Evolutionary conservation across 2,888 invertebrate genomes (phyloP), one percentile per base, ranked within the genome.

Genomic region (Stenichneumon culpator): DNA sequence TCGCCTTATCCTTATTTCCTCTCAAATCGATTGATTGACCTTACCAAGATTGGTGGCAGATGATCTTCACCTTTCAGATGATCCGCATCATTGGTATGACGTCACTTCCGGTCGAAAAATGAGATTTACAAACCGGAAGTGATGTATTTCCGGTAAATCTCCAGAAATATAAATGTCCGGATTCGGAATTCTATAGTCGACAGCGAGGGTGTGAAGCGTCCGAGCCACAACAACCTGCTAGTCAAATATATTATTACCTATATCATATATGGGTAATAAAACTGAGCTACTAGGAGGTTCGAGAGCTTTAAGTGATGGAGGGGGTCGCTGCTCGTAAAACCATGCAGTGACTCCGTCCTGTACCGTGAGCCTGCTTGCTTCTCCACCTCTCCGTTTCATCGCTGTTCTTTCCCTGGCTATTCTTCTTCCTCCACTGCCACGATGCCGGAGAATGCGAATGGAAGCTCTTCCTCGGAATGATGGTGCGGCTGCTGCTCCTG

Each of bases 251-350:
- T 32, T 25, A 57, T 57, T 57, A 57, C 22, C 57, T 25, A 57
- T 57, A 60, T 44, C 39, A 36, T 28, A 44, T 36, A 70, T 36
- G 44, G 5, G 16, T 77, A 65, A 52, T 54, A 77, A 16, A 77
- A 77, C 16, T 36, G 25, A 54, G 39, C 19, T 77, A 54, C 67
- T 39, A 54, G 77, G 19, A 32, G 39, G 50, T 39, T 77, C 39
- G 77, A 28, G 67, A 77, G 67, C 77, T 67, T 52, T 87, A 86
- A 86, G 86, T 74, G 81, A 78, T 84, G 84, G 82, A 86, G 88
- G 89, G 89, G 89, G 88, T 88, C 87, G 78, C 83, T 79, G 90
- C 73, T 85, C 91, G 88, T 92, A 92, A 92, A 92, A 91, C 91
- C 16, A 89, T 81, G 77, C 88, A 73, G 87, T 79, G 63, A 63